Conservation (phyloP, 2,113 vertebrate genomes). For the Mohoua ochrocephala region DNA sequence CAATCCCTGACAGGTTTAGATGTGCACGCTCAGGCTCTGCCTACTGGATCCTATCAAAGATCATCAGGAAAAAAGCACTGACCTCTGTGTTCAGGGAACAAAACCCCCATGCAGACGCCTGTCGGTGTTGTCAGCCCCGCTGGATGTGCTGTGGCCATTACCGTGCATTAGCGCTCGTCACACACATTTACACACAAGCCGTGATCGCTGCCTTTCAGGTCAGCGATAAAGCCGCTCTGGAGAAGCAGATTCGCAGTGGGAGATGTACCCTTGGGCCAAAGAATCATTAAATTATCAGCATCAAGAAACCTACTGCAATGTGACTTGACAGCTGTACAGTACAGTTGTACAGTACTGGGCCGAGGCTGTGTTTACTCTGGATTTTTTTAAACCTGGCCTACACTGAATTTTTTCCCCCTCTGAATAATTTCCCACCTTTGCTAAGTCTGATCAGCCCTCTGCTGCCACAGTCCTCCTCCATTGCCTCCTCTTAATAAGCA, state of each 20-base stretch:
- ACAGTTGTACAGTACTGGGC: neutral
- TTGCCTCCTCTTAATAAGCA: neutral
- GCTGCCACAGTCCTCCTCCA: neutral
- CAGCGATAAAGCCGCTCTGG: neutral
- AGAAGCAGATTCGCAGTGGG: neutral
- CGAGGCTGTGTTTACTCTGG: neutral
- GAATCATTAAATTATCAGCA: neutral
- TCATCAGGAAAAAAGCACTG: neutral
- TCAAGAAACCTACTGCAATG: neutral
- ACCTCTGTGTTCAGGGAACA: neutral
- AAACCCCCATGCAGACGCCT: neutral
- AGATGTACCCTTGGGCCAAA: conserved; percentile 17
- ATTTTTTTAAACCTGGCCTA: neutral
- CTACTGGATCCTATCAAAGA: neutral
- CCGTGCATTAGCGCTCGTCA: neutral
- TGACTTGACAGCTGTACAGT: neutral
- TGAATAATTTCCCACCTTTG: neutral
- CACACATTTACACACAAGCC: neutral
- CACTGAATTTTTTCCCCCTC: neutral
- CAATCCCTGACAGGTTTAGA: neutral
- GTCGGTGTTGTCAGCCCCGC: neutral
- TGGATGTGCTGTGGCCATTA: neutral
- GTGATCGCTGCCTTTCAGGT: neutral
- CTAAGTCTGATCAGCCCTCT: neutral
- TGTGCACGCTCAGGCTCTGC: neutral